Evolutionary conservation across 1,140 invertebrate genomes (phyloP), one percentile per base, ranked within the genome.

Genomic region (Atta texana): DNA sequence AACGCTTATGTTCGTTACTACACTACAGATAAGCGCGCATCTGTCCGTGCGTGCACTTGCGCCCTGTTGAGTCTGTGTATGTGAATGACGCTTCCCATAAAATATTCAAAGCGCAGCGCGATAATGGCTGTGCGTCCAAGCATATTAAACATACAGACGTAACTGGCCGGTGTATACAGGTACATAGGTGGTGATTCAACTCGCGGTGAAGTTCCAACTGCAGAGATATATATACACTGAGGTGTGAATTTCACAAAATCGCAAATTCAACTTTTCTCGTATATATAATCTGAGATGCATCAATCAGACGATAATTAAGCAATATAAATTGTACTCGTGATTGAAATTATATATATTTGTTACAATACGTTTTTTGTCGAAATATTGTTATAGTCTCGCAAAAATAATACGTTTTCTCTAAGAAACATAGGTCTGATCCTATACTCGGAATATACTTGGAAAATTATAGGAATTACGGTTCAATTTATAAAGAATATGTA

Each of bases 91-190:
- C 12, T 71, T 1, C 49, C 72, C 63, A 74, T 91, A 90, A 91
- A 91, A 89, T 91, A 91, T 91, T 91, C 90, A 91, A 90, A 91
- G 87, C 74, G 89, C 53, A 71, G 89, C 89, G 87, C 90, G 87
- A 91, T 90, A 91, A 91, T 90, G 90, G 89, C 76, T 61, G 84
- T 84, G 89, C 89, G 89, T 91, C 89, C 90, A 80, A 90, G 84
- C 90, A 87, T 91, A 90, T 91, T 91, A 90, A 91, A 91, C 87
- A 91, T 91, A 90, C 87, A 90, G 85, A 85, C 88, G 87, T 90
- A 90, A 76, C 76, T 24, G 78, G 71, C 55, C 75, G n/a, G 39
- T 31, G 69, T 82, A 18, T 24, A 55, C 21, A 14, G n/a, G 49
- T 86, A 64, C 76, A 87, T 78, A 85, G 77, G 76, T 61, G 86